Base-by-base conservation (phyloP, 1,140 invertebrate species). In the Brachionus asplanchnoidis region DNA sequence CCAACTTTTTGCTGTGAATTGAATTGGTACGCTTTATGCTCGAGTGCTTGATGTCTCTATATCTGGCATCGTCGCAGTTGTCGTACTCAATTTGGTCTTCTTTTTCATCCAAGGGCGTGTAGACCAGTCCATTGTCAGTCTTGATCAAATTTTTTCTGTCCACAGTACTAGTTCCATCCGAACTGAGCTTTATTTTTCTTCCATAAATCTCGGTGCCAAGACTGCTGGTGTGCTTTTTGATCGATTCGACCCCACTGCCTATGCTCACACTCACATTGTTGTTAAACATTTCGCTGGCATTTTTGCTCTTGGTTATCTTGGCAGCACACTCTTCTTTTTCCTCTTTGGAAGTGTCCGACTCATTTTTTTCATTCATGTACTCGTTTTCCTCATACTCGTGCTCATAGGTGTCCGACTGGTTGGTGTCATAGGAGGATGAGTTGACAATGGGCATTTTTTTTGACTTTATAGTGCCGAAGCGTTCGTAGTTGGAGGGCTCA, bases 201-300 rank as follows among this genome's bases (percentile, higher is more conserved):
- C 68, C 68, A 36, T 73, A 73, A 11, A 73, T 40, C 17, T 73
- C 68, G 44, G 4, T 9, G 9, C 68, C 68, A 20, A 73, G 36
- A 42, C 44, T 73, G 36, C 40, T 42, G 32, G 68, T 73, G 17
- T 65, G 53, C 26, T 82, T 82, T 82, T 44, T 60, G 12, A 82
- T 68, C 14, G 79, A 82, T 28, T 82, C 79, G 11, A 82, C 79
- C 8, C 79, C 79, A 68, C 79, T 82, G 9, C 79, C 79, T 5
- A 82, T 82, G 23, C 53, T 65, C 20, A 82, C 79, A 68, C 79
- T 68, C 6, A 82, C 79, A 68, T 82, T 82, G 40, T 82, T 82
- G 20, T 82, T 82, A 14, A 82, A 82, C 53, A 65, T 53, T 73
- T 73, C 68, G n/a, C 68, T 77, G 9, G 53, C 42, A 60, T 65